phyloP scores from a whole-genome alignment of 2,797 vertebrate species.

The Lateolabrax maculatus region DNA sequence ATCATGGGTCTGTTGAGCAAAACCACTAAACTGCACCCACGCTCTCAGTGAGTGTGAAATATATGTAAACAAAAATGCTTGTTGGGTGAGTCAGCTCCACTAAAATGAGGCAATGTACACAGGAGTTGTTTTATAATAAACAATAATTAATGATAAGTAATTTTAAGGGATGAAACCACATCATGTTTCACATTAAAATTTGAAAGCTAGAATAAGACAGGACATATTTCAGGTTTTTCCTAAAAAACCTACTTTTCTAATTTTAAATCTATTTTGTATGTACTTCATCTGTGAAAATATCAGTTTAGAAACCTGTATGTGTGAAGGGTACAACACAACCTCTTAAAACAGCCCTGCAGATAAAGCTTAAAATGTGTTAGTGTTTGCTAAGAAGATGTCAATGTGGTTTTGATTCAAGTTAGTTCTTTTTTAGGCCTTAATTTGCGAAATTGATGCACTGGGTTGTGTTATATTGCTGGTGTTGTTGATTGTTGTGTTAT shows the following conservation, averaged over 20 bases:
- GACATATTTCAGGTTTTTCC: no score
- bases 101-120: not conserved
- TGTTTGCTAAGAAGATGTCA: no score
- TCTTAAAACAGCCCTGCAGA: not conserved
- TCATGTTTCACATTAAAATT: no score
- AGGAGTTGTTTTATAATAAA: not conserved
- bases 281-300: not conserved
- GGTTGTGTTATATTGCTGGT: no score
- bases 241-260: not conserved
- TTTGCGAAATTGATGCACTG: not conserved
- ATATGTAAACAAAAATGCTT: not conserved
- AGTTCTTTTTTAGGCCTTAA: not conserved
- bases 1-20: conserved; percentile 10
- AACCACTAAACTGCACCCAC: not conserved
- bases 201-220: no score
- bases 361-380: not conserved
- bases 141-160: not conserved
- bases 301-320: not conserved
- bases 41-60: not conserved
- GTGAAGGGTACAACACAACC: not conserved
- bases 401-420: not conserved
- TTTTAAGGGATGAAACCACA: not conserved
- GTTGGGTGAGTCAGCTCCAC: not conserved
- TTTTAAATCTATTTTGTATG: not conserved
- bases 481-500: no score